Conservation (phyloP, 1,140 invertebrate genomes). For the Drosophila erecta region DNA sequence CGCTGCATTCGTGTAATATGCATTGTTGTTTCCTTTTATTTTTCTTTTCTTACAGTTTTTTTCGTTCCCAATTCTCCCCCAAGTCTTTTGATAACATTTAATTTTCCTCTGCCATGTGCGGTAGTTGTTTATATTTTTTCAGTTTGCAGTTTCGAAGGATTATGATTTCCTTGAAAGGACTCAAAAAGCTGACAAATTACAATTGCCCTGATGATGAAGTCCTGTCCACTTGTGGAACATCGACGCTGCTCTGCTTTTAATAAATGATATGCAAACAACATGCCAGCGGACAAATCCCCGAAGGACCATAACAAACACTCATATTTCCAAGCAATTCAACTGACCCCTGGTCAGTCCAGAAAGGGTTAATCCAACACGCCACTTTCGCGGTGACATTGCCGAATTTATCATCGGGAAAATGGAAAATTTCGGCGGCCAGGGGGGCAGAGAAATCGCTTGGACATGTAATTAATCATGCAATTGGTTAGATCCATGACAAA, state of each 20-base stretch:
- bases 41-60: conserved; percentile 22
- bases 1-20: conserved; percentile 37
- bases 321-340: conserved; percentile 53
- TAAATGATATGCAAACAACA: conserved; percentile 73
- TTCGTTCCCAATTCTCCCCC: conserved; percentile 16
- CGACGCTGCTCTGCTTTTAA: conserved; percentile 33
- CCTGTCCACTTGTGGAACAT: conserved; percentile 20
- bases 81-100: conserved; percentile 55
- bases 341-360: conserved; percentile 60
- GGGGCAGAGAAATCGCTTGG: conserved; percentile 1
- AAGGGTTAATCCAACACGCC: conserved; percentile 58
- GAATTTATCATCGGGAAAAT: conserved; percentile 42
- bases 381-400: conserved; percentile 59
- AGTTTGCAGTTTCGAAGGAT: conserved; percentile 9
- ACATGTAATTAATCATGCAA: conserved; percentile 73
- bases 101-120: conserved; percentile 39
- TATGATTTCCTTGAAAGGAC: conserved; percentile 16
- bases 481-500: conserved; percentile 69
- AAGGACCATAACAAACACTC: conserved; percentile 69
- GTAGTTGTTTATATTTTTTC: conserved; percentile 57
- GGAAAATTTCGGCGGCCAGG: neutral
- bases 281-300: conserved; percentile 52
- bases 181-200: conserved; percentile 10
- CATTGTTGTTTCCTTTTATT: conserved; percentile 59
- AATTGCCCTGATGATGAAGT: conserved; percentile 7